phyloP scores from a whole-genome alignment of 2,113 vertebrate species.

The Rhegmatorhina hoffmannsi region DNA sequence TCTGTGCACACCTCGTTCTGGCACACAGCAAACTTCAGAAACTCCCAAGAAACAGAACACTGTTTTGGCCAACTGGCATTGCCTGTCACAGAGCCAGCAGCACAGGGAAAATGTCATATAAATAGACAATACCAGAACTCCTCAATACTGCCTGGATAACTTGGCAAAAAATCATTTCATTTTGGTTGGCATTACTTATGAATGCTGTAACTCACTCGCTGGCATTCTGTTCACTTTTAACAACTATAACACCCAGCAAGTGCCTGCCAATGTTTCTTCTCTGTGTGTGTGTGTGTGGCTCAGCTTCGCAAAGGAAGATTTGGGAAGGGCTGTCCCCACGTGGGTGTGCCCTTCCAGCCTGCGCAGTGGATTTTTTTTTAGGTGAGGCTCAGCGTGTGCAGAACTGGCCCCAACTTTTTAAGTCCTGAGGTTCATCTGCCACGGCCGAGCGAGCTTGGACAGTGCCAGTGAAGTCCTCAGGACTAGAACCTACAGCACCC shows the following conservation, averaged over 20 bases:
- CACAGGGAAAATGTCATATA: neutral
- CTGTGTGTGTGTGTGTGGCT: too few relatives aligned
- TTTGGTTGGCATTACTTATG: accelerated
- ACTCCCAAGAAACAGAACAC: neutral
- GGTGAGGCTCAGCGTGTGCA: too few relatives aligned
- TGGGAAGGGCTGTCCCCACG: too few relatives aligned
- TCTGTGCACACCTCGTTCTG: accelerated
- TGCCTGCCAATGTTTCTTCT: neutral
- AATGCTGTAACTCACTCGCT: accelerated
- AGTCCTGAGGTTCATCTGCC: too few relatives aligned
- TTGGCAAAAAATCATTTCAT: neutral
- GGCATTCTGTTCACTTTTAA: neutral
- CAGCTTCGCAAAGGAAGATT: too few relatives aligned
- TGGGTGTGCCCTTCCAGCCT: too few relatives aligned
- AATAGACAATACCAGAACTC: neutral
- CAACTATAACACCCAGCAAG: neutral
- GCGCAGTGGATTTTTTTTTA: too few relatives aligned
- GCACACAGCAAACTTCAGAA: neutral
- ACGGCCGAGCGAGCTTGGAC: too few relatives aligned
- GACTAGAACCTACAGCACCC: too few relatives aligned
- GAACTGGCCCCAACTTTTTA: too few relatives aligned
- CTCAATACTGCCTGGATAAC: neutral
- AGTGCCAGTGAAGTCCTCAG: too few relatives aligned
- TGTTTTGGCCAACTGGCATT: neutral
- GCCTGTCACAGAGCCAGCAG: neutral